Base-by-base conservation (phyloP, 2,797 vertebrate species). In the Pristis pectinata region DNA sequence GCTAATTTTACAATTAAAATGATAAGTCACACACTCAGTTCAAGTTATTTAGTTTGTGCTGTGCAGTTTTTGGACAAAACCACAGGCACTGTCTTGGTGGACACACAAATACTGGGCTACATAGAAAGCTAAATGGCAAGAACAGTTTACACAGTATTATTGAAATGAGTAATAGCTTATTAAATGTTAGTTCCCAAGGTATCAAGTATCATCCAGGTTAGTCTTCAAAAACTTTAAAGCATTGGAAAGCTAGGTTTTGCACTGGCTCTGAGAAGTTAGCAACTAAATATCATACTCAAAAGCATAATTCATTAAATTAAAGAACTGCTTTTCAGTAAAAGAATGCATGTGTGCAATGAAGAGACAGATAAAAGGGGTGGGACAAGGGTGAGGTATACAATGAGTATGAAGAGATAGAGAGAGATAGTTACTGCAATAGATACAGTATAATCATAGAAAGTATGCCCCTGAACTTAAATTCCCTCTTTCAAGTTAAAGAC, bases 401-500 rank as follows among this genome's bases (percentile, higher is more conserved):
- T 27, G 24, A 64, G 87, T 1, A 34, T 9, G 56, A n/a, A 64
- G 13, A 64, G 17, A n/a, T 1, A 59, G 30, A 61, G 11, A 64
- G 13, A 56, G 44, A 37, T 61, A 37, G 37, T n/a, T 67, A 64
- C 19, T 91, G 56, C n/a, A 30, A 72, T 44, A 49, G 3, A 72
- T 74, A 70, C 64, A 64, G 37, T 44, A 3, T 27, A 72, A 34
- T 74, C 44, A 76, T 41, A 49, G 53, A 87, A 94, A 94, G 44
- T 34, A 72, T 94, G 72, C 70, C 44, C 92, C 67, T 91, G 37
- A 74, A 34, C 72, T 74, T 94, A 70, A 74, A 74, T 27, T 44
- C 70, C 44, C 70, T 74, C 92, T 24, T 74, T 94, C 64, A 49
- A 94, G 93, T 93, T 93, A 93, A 93, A 93, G 41, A 53, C 70